Percentiles rank a stretch among this genome's conserved stretches.
phyloP scores from a whole-genome alignment of 2,113 vertebrate genomes.

The Siniperca chuatsi region DNA sequence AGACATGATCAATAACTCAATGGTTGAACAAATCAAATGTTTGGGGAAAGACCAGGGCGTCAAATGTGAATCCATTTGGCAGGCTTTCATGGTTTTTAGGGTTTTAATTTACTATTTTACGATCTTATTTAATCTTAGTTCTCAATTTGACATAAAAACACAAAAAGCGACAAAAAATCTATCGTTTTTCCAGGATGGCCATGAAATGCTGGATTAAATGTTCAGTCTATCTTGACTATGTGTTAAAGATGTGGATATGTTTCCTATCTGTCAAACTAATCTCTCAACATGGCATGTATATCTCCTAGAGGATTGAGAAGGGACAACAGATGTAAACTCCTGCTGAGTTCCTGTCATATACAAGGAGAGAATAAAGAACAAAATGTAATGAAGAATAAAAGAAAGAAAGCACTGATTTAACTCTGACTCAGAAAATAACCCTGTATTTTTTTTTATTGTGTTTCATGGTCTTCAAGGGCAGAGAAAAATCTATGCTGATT shows the following conservation, averaged over 20 bases:
- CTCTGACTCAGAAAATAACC: slow-evolving; percentile 44
- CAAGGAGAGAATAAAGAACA: neutral
- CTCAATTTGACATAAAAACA: neutral
- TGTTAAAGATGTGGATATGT: neutral
- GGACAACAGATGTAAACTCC: neutral
- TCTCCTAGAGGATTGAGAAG: neutral
- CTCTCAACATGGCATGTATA: neutral
- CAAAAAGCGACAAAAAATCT: neutral
- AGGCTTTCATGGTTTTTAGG: neutral
- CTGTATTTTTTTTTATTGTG: slow-evolving; percentile 60
- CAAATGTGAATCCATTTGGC: neutral
- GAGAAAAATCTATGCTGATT: slow-evolving; percentile 47
- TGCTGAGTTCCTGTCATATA: neutral
- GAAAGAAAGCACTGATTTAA: slow-evolving; percentile 7
- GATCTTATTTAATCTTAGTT: neutral
- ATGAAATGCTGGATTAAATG: neutral
- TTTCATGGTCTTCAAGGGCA: slow-evolving; percentile 58
- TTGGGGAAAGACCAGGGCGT: neutral
- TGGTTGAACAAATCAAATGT: neutral
- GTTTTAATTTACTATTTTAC: neutral
- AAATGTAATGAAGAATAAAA: neutral
- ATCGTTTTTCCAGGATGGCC: neutral
- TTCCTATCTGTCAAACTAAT: neutral
- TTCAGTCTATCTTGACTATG: neutral
- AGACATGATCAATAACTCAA: neutral